Evolutionary conservation across 2,797 vertebrate species (phyloP).

Genomic region (Chelidonichthys spinosus): DNA sequence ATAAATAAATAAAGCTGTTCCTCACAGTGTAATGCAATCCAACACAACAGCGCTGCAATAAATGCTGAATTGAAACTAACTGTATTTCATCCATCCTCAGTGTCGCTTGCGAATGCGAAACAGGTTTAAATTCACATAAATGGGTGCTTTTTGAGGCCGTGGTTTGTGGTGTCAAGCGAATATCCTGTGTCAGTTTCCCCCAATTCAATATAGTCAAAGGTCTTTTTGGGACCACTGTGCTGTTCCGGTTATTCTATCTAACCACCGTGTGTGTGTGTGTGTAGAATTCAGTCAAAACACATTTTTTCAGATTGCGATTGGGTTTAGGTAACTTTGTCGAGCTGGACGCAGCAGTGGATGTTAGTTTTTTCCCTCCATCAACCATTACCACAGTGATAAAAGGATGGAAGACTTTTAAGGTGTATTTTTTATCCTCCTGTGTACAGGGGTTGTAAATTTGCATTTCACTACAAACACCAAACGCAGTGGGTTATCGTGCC

Average conservation of each 20-base stretch:
- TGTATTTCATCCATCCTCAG: not conserved
- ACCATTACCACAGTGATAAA: not conserved
- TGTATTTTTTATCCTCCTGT: not conserved
- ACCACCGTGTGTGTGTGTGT: too few species aligned
- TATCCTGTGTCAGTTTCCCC: not conserved
- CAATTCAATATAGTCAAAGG: not conserved
- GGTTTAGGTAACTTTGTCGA: not conserved
- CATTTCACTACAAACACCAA: not conserved
- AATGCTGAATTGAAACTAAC: not conserved
- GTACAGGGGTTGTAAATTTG: not conserved
- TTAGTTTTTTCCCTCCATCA: not conserved
- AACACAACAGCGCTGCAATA: not conserved
- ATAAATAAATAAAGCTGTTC: too few species aligned
- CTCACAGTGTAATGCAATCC: not conserved
- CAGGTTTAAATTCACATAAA: not conserved
- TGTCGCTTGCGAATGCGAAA: not conserved
- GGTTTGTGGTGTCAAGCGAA: not conserved
- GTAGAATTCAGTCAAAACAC: not conserved
- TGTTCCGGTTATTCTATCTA: not conserved
- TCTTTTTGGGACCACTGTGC: not conserved
- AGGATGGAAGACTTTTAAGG: not conserved
- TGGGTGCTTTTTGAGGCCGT: not conserved
- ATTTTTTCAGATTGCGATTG: not conserved
- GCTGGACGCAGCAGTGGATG: not conserved
- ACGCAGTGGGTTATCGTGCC: not conserved